Base-by-base conservation (phyloP, 2,113 vertebrate species). In the Accipiter cooperii region DNA sequence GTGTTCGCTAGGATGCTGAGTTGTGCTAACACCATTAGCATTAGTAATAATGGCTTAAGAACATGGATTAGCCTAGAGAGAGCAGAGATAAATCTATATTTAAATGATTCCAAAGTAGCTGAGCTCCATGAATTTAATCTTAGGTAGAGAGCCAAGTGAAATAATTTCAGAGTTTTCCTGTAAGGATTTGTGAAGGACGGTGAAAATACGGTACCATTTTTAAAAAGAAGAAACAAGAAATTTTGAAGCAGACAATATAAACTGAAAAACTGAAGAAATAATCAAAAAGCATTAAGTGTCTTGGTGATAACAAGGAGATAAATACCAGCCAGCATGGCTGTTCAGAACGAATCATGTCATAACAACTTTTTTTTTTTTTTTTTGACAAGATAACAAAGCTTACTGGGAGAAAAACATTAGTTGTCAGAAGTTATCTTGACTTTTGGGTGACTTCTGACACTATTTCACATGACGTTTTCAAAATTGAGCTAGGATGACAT, bases 371-470 rank as follows among this genome's bases (percentile, higher is more conserved):
- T 57, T 15, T 68, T 47, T 18, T 20, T 57, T 21, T 74, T 65
- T 77, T 74, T 19, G 12, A 65, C 21, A 40, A 20, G 8, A 33
- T 61, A 76, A 44, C 57, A 65, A 83, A 82, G 64, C 84, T 94
- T 71, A 84, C 34, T 60, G 57, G 57, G 65, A 87, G 78, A 76
- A 87, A 83, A 95, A 10, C n/a, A 89, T 4, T 19, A 51, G 17
- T 44, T 95, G 89, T 96, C 95, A 93, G 74, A 76, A 96, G 31
- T 61, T 52, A 90, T 97, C 74, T 57, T 16, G 10, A 38, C 73
- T 91, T 76, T 52, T 18, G 47, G 57, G 24, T 76, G 33, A 16
- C 61, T 93, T 34, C 61, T 87, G 84, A 87, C 55, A 44, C 17
- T 36, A 91, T 87, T 95, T 82, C 77, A 36, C 47, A 40, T 69